Evolutionary conservation across 2,113 vertebrate genomes (phyloP).

Genomic region (Terrapene triunguis): DNA sequence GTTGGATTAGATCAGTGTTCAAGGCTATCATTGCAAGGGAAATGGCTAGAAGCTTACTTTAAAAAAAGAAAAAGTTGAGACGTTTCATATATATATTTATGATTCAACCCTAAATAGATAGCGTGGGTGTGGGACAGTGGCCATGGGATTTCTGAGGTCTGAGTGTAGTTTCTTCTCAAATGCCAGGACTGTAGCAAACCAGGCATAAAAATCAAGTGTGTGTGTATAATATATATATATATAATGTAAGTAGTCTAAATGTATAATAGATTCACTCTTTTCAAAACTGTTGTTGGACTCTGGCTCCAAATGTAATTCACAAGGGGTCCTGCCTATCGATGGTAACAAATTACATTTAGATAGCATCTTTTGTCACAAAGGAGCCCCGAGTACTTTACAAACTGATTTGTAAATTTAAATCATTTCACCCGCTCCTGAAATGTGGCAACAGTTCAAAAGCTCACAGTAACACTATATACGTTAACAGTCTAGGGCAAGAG

Average conservation of each 20-base stretch:
- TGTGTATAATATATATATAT: no score
- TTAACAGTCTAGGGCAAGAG: background rate
- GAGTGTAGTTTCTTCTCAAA: background rate
- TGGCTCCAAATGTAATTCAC: background rate
- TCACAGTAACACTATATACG: background rate
- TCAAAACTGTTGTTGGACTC: background rate
- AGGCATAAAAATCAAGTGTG: background rate
- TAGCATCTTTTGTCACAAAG: background rate
- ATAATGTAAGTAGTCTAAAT: background rate
- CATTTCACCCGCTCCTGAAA: background rate
- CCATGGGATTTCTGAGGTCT: background rate
- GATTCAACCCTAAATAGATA: background rate
- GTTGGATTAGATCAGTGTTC: background rate
- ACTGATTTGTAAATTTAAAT: background rate
- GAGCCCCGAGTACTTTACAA: background rate
- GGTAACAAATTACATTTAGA: background rate
- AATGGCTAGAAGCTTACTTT: background rate
- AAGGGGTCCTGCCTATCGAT: background rate
- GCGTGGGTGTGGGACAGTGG: background rate
- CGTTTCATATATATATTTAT: background rate
- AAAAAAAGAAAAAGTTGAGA: background rate
- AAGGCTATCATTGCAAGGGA: background rate
- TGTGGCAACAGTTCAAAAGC: background rate
- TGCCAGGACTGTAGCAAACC: background rate
- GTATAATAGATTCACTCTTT: background rate